Conservation (phyloP, 2,113 vertebrate species). For the Thomomys bottae region DNA sequence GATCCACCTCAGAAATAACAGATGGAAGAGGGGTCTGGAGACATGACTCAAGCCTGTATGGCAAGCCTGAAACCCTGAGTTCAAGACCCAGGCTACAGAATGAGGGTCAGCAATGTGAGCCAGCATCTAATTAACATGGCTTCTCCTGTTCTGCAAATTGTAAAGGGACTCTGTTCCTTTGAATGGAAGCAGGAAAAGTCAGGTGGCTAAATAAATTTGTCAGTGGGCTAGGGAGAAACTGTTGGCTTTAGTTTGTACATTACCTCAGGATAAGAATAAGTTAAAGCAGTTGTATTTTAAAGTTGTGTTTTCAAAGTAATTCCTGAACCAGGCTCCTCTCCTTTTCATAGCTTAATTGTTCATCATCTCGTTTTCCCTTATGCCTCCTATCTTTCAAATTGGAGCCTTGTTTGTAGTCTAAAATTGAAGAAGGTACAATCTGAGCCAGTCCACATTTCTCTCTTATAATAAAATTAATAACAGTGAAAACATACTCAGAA, state of each 20-base stretch:
- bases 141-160: not conserved
- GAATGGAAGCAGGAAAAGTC: conserved; percentile 26
- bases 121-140: conserved; percentile 22
- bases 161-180: conserved; percentile 28
- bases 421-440: conserved; percentile 45
- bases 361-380: not conserved
- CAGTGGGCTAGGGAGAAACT: not conserved
- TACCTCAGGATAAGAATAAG: conserved; percentile 44
- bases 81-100: no score
- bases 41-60: no score
- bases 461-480: conserved; percentile 53
- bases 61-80: no score
- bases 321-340: conserved; percentile 4
- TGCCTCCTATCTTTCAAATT: conserved; percentile 30
- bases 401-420: conserved; percentile 23
- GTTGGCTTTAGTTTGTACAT: conserved; percentile 6
- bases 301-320: conserved; percentile 61
- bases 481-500: not conserved
- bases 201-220: conserved; percentile 42
- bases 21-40: no score
- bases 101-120: not conserved
- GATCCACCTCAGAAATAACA: no score
- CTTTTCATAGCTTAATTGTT: conserved; percentile 41
- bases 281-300: conserved; percentile 51
- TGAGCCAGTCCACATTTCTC: conserved; percentile 2